phyloP scores from a whole-genome alignment of 1,140 invertebrate species.

The Pseudomyrmex gracilis region DNA sequence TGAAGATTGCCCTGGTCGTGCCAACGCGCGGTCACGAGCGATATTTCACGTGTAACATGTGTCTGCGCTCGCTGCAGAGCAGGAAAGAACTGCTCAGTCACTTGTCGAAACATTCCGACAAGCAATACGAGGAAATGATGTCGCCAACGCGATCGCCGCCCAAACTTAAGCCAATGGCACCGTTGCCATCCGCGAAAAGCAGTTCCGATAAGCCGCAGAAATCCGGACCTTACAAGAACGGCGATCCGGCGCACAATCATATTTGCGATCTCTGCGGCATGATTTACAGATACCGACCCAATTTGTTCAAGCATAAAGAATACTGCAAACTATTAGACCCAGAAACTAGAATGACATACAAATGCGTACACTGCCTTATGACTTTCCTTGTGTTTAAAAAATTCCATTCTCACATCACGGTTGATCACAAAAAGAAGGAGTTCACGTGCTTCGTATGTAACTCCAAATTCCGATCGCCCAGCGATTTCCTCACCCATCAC shows the following conservation, averaged over 20 bases:
- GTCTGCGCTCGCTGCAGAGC: constrained; percentile 77
- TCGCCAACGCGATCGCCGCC: constrained; percentile 66
- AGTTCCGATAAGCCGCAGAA: background rate
- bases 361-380: constrained; percentile 80
- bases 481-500: constrained; percentile 79
- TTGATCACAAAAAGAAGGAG: constrained; percentile 80
- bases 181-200: constrained; percentile 32
- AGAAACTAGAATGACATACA: constrained; percentile 76
- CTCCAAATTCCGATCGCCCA: constrained; percentile 59
- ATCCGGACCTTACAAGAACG: constrained; percentile 77
- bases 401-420: constrained; percentile 76
- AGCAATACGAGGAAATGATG: constrained; percentile 76
- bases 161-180: constrained; percentile 71
- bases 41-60: constrained; percentile 85
- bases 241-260: constrained; percentile 82
- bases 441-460: constrained; percentile 76
- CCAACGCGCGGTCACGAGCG: constrained; percentile 81
- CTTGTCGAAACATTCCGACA: constrained; percentile 79
- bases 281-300: constrained; percentile 82
- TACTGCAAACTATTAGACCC: constrained; percentile 75
- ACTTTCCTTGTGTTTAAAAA: constrained; percentile 83
- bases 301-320: constrained; percentile 80
- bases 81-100: constrained; percentile 80
- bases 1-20: constrained; percentile 83
- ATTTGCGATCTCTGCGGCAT: constrained; percentile 82